Evolutionary conservation across 1,140 invertebrate genomes (phyloP).

Genomic region (Hestina assimilis): DNA sequence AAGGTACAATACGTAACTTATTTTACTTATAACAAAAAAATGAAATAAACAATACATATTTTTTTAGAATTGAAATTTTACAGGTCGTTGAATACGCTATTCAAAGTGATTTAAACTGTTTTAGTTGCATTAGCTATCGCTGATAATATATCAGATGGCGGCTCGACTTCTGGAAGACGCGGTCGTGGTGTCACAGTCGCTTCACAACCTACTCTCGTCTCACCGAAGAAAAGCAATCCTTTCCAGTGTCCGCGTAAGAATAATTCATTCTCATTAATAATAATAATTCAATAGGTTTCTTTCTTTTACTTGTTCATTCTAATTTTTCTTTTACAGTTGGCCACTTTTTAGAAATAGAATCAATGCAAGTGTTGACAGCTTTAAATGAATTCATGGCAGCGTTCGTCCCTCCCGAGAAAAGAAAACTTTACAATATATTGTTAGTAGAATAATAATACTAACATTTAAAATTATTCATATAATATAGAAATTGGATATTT

Average conservation of each 20-base stretch:
- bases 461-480: no score
- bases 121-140: slow-evolving; percentile 17
- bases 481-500: no score
- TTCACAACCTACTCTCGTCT: slow-evolving; percentile 28
- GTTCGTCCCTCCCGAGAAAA: slow-evolving; percentile 62
- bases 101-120: not conserved
- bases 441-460: slow-evolving; percentile 33
- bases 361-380: slow-evolving; percentile 77
- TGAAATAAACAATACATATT: no score
- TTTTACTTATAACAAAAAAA: no score
- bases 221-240: slow-evolving; percentile 34
- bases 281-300: not conserved
- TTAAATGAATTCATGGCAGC: slow-evolving; percentile 79
- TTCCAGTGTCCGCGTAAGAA: slow-evolving; percentile 52
- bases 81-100: no score
- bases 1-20: no score
- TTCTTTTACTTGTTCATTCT: not conserved
- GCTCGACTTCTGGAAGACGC: slow-evolving; percentile 31
- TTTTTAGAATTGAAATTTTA: no score
- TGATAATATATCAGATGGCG: slow-evolving; percentile 33
- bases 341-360: slow-evolving; percentile 78
- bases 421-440: slow-evolving; percentile 55
- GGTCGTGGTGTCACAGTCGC: slow-evolving; percentile 56
- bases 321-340: slow-evolving; percentile 49
- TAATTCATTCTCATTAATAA: slow-evolving; percentile 1